Conservation (phyloP, 1,140 invertebrate species). For the Halesus radiatus region DNA sequence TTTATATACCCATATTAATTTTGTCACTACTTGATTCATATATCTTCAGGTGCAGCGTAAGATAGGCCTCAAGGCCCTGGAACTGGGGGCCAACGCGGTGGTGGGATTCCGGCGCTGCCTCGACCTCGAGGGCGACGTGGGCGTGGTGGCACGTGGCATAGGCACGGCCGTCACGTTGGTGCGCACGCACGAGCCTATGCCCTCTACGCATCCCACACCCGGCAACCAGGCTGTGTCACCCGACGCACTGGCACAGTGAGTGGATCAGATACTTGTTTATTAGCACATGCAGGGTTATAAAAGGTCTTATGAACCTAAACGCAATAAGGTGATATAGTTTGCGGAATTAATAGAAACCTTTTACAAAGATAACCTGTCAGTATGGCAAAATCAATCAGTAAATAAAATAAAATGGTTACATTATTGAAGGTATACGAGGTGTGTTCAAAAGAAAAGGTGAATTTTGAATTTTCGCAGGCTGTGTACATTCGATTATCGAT, state of each 20-base stretch:
- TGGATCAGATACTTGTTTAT: not conserved
- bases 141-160: conserved; percentile 92
- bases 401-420: no score
- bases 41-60: conserved; percentile 81
- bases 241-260: conserved; percentile 53
- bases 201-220: not conserved
- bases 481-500: no score
- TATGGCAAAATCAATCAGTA: no score
- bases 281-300: no score
- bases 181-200: conserved; percentile 60
- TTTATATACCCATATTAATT: no score
- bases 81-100: conserved; percentile 95
- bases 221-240: conserved; percentile 42
- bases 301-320: no score
- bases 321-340: no score
- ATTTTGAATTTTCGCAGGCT: no score
- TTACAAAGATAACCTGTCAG: no score
- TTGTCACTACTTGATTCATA: not conserved
- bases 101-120: conserved; percentile 96
- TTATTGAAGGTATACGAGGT: no score
- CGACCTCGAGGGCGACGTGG: conserved; percentile 96
- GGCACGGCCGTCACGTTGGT: conserved; percentile 89
- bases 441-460: no score
- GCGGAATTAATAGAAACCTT: no score
- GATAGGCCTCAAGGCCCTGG: conserved; percentile 94